Conservation (phyloP, 1,140 invertebrate genomes). For the Hetaerina americana region DNA sequence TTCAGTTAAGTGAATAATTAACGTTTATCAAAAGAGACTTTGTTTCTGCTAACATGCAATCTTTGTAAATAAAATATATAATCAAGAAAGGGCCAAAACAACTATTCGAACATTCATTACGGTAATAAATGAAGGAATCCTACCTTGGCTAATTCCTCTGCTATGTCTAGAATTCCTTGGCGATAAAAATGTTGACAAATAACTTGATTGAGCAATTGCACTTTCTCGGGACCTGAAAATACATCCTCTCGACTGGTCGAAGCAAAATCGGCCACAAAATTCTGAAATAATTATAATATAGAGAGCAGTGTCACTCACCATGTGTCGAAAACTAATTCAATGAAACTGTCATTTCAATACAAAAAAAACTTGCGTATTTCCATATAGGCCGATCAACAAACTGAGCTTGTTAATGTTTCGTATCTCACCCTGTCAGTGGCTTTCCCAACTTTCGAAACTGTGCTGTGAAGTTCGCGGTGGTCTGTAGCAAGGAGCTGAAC, state of each 20-base stretch:
- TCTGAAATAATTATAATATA: constrained; percentile 43
- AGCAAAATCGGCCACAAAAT: constrained; percentile 84
- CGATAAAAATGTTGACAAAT: constrained; percentile 93
- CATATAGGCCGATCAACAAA: not conserved
- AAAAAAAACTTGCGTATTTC: not conserved
- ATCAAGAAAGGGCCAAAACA: too few species aligned
- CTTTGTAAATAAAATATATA: too few species aligned
- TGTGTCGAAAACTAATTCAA: not conserved
- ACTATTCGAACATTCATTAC: not conserved
- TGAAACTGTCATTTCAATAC: not conserved
- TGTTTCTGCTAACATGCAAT: too few species aligned
- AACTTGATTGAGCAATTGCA: constrained; percentile 79
- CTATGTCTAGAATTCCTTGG: constrained; percentile 82
- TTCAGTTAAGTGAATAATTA: too few species aligned
- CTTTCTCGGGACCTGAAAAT: constrained; percentile 64
- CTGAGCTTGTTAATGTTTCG: not conserved
- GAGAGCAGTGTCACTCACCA: not conserved
- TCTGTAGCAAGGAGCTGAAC: constrained; percentile 64
- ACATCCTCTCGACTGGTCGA: constrained; percentile 76
- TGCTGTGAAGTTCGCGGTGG: constrained; percentile 65
- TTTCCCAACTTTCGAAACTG: constrained; percentile 93
- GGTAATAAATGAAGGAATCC: constrained; percentile 16
- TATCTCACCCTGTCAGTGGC: constrained; percentile 68
- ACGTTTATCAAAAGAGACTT: too few species aligned
- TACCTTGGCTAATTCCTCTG: constrained; percentile 60